phyloP scores from a whole-genome alignment of 2,113 vertebrate genomes.

The Arenaria interpres region DNA sequence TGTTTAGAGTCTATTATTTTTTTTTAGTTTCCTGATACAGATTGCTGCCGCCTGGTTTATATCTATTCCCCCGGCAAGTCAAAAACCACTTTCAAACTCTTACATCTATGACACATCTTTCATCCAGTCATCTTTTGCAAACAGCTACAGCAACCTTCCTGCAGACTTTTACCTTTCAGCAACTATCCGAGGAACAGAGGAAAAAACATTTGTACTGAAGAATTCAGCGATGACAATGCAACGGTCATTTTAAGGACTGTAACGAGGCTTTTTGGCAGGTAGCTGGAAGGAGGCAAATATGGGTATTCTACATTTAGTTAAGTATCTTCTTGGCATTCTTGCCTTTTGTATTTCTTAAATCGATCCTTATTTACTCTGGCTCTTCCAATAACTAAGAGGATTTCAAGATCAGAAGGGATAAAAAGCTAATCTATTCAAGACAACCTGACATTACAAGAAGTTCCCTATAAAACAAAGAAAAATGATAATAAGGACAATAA shows the following conservation, averaged over 20 bases:
- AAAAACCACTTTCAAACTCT: background rate
- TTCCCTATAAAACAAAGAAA: background rate
- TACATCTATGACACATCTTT: background rate
- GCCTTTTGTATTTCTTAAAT: background rate
- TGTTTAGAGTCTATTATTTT: background rate
- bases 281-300: background rate
- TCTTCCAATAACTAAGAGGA: background rate
- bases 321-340: slow-evolving; percentile 17
- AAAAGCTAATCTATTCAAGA: background rate
- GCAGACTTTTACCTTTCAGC: background rate
- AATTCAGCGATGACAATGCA: background rate
- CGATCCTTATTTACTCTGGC: background rate
- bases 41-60: background rate
- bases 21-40: background rate
- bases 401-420: slow-evolving; percentile 41
- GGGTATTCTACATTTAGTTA: background rate
- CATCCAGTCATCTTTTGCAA: background rate
- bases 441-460: background rate
- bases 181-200: background rate
- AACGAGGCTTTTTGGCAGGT: background rate
- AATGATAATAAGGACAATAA: background rate
- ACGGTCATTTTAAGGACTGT: background rate
- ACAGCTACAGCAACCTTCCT: background rate
- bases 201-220: background rate
- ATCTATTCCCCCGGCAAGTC: background rate